Evolutionary conservation across 2,113 vertebrate species (phyloP), one percentile per base, ranked within the genome.

Genomic region (Thryonomys swinderianus): DNA sequence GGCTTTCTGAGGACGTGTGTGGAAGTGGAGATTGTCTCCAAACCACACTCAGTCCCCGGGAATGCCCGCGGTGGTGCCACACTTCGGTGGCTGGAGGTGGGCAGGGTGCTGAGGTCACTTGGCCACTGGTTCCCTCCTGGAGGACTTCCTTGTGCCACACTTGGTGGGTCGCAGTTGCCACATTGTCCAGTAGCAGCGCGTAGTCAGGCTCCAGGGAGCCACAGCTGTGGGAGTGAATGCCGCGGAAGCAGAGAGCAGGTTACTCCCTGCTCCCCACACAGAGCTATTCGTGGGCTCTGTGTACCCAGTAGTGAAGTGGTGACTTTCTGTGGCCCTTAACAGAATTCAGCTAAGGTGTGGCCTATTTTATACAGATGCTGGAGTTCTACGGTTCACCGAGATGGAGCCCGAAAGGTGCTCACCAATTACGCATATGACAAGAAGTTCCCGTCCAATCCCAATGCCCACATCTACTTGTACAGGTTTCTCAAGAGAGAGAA

Each of bases 401-500:
- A 98, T 0, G 98, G 98, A 81, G 99, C 99, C 57, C 94, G 92
- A 13, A 97, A 98, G 13, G 96, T 95, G 5, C 98, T 99, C 96
- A 98, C 96, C 66, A 97, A 99, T 74, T 99, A 99, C 7, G 99
- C 99, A 0, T 99, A 99, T 94, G 98, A 99, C 91, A 98, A 96
- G 25, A 98, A 91, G 73, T 99, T 99, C 42, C 99, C 99, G 4
- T 90, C 98, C 0, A 99, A 99, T 91, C 99, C 99, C 2, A 99
- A 99, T 1, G 99, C 99, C 25, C 99, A 99, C 0, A 93, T 99
- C 71, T 99, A 99, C 96, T 97, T 99, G 84, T 99, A 99, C 59
- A 96, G 98, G 86, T 99, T 99, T 96, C 94, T 99, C 32, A 99
- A 99, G 98, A 98, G 96, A 86, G 98, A 98, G 0, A 88, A 98